Evolutionary conservation across 1,140 invertebrate genomes (phyloP), one percentile per base, ranked within the genome.

Genomic region (Globodera ellingtonae): DNA sequence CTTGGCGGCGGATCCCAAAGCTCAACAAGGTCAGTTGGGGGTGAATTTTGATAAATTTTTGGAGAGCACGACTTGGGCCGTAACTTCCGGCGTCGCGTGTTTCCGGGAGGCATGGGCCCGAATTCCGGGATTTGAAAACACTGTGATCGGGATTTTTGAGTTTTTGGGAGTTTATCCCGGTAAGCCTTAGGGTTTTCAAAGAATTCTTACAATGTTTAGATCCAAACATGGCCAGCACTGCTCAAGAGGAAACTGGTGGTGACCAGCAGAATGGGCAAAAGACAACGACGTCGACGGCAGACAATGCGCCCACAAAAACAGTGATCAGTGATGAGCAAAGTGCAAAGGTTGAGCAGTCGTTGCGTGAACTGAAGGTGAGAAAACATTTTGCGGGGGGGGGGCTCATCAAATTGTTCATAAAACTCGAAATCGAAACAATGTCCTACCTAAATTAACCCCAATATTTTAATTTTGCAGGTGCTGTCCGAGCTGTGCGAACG

Each of bases 401-500:
- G 56, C 6, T 52, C 52, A 52, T 52, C 52, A 52, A 52, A 52
- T 52, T 9, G 52, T 8, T 15, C 8, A 52, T 35, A 35, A 35
- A 35, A 35, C 35, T 13, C 50, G 50, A 7, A 52, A 52, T 52
- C 0, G n/a, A n/a, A n/a, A n/a, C n/a, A n/a, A n/a, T 52, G 50
- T 52, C 7, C 50, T 4, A 18, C 24, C 35, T 44, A 35, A 24
- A 44, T 13, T 70, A 4, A 44, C 13, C n/a, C n/a, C n/a, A 35
- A 70, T 70, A 18, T 70, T 15, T 70, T 35, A 15, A 5, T 44
- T 24, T 24, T 7, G 8, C 67, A 70, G 24, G 24, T 70, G 35
- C n/a, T 70, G 67, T 70, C 67, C 67, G 67, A 70, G 5, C 46
- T 70, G 46, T 70, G 67, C 67, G n/a, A 70, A 47, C 10, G 67